A percentile compares a stretch with the other conserved stretches of the same genome.
phyloP scores from a whole-genome alignment of 1,140 invertebrate species.

The Diabrotica undecimpunctata region DNA sequence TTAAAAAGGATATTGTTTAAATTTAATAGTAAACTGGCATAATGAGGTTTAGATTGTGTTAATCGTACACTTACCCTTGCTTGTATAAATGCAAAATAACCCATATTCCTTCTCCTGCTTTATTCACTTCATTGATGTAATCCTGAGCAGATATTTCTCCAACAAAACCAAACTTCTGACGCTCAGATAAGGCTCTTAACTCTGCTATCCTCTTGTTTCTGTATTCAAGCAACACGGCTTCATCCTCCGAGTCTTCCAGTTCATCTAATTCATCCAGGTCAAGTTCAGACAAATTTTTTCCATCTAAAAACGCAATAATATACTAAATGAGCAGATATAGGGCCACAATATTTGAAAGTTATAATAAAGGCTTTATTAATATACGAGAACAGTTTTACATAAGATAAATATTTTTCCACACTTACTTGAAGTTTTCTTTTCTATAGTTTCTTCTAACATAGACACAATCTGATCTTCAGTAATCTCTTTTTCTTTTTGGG shows the following conservation, averaged over 20 bases:
- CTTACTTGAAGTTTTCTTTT: slow-evolving; percentile 58
- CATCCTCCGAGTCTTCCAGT: slow-evolving; percentile 94
- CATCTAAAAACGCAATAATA: too few relatives aligned
- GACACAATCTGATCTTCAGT: slow-evolving; percentile 89
- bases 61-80: slow-evolving; percentile 65
- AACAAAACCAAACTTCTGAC: slow-evolving; percentile 79
- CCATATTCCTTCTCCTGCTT: slow-evolving; percentile 89
- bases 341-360: too few relatives aligned
- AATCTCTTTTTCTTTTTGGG: slow-evolving; percentile 76
- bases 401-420: not conserved
- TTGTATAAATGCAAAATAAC: slow-evolving; percentile 94
- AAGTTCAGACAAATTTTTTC: slow-evolving; percentile 71
- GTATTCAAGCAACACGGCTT: slow-evolving; percentile 74
- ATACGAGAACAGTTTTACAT: slow-evolving; percentile 21
- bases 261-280: slow-evolving; percentile 86
- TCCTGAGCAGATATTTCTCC: slow-evolving; percentile 88
- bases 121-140: slow-evolving; percentile 91
- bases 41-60: too few relatives aligned
- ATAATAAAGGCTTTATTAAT: too few relatives aligned
- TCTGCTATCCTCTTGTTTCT: slow-evolving; percentile 82
- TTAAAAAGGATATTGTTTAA: too few relatives aligned
- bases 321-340: too few relatives aligned
- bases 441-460: slow-evolving; percentile 82
- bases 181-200: slow-evolving; percentile 68
- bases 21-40: too few relatives aligned